Evolutionary conservation across 2,113 vertebrate species (phyloP).

Genomic region (Amphilophus citrinellus): DNA sequence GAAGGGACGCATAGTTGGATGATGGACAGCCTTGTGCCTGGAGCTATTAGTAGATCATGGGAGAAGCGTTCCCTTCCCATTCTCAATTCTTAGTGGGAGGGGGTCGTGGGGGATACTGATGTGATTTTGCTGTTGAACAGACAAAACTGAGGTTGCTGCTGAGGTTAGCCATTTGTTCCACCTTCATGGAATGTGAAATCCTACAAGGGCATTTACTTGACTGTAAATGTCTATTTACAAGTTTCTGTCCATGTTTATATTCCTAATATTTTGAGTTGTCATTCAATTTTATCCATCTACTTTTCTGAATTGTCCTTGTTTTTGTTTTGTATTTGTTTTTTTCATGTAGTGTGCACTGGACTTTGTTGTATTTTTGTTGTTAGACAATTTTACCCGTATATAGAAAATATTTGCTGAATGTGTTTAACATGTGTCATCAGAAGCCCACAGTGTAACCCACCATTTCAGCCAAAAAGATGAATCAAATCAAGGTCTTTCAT

Average conservation of each 20-base stretch:
- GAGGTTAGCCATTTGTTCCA: conserved; percentile 44
- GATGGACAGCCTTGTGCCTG: conserved; percentile 63
- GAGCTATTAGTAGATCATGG: conserved; percentile 65
- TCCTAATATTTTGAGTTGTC: not conserved
- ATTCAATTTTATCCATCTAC: not conserved
- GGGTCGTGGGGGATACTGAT: conserved; percentile 9
- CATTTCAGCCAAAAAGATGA: conserved; percentile 37
- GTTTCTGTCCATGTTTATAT: not conserved
- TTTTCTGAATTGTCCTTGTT: not conserved
- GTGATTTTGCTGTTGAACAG: conserved; percentile 53
- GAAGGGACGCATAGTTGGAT: conserved; percentile 46
- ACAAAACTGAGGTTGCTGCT: conserved; percentile 31
- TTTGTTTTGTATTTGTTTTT: not conserved
- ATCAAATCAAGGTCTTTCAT: conserved; percentile 56
- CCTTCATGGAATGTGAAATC: conserved; percentile 4
- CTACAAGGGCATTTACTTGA: not conserved
- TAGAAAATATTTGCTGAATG: conserved; percentile 15
- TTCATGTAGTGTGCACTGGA: not conserved
- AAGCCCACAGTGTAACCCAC: conserved; percentile 31
- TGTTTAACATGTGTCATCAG: conserved; percentile 51
- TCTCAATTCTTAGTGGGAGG: conserved; percentile 20
- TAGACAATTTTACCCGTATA: not conserved
- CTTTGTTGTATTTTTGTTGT: not conserved
- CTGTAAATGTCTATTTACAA: not conserved
- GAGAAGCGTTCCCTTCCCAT: conserved; percentile 48